phyloP scores from a whole-genome alignment of 2,113 vertebrate species.

The Rhynchopsitta pachyrhyncha region DNA sequence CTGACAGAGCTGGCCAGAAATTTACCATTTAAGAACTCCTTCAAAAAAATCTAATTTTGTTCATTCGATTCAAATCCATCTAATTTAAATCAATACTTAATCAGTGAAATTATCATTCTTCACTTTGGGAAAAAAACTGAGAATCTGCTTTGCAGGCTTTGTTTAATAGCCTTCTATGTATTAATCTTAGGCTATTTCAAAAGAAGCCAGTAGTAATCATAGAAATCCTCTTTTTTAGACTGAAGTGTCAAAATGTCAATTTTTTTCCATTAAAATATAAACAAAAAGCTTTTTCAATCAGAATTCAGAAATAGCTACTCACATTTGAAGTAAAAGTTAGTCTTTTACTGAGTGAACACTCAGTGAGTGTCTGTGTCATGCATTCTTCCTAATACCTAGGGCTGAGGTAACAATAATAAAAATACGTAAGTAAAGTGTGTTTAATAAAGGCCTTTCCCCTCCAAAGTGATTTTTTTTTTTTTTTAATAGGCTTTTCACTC shows the following conservation, averaged over 20 bases:
- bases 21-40: background rate
- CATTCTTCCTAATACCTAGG: background rate
- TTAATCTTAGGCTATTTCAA: background rate
- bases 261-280: background rate
- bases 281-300: background rate
- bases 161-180: background rate
- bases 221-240: background rate
- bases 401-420: background rate
- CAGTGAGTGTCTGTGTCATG: accelerated
- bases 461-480: background rate
- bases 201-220: background rate
- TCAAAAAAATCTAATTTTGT: background rate
- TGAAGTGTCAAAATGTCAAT: background rate
- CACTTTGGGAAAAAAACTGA: background rate
- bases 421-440: accelerated
- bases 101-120: background rate
- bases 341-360: accelerated
- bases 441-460: background rate
- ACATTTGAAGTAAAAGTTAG: background rate
- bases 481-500: background rate
- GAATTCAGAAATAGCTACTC: background rate
- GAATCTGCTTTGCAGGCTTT: background rate
- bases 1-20: background rate
- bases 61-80: background rate
- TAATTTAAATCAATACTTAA: background rate